Percentiles rank a stretch among this genome's conserved stretches.
Conservation (phyloP, 2,888 invertebrate genomes). For the Dasypogon diadema region DNA sequence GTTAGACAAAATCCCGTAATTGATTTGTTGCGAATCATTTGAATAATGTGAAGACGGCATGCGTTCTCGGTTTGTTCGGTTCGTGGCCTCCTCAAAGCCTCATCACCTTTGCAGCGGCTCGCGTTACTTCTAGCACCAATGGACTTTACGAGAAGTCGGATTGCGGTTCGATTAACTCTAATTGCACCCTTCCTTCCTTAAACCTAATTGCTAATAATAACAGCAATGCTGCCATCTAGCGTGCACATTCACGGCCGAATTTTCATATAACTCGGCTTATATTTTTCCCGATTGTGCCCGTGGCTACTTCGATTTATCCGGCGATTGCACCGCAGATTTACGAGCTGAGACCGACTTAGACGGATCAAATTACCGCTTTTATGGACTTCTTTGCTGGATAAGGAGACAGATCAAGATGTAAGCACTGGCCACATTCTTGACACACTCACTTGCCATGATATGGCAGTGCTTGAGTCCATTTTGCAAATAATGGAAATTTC, state of each 20-base stretch:
- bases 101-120: neutral
- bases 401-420: conserved; percentile 42
- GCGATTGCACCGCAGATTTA: conserved; percentile 32
- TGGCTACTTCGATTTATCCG: conserved; percentile 10
- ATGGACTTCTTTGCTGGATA: conserved; percentile 34
- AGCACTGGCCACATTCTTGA: conserved; percentile 16
- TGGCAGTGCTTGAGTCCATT: neutral
- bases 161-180: conserved; percentile 35
- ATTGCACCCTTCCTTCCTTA: conserved; percentile 23
- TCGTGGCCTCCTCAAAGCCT: neutral
- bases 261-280: conserved; percentile 10
- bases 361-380: conserved; percentile 43
- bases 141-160: neutral
- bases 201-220: neutral
- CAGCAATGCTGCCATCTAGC: conserved; percentile 1
- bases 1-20: conserved; percentile 52
- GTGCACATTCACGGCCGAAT: conserved; percentile 37
- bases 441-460: neutral
- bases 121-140: neutral
- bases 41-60: conserved; percentile 41
- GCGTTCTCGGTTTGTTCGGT: neutral
- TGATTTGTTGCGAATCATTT: conserved; percentile 53
- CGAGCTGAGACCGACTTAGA: conserved; percentile 39
- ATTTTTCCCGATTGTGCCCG: neutral
- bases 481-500: conserved; percentile 20